These are phyloP conservation scores for Brachionichthys hirsutus DNA, from an alignment of 2,113 vertebrate genomes.

Conservation along the genomic window DNA sequence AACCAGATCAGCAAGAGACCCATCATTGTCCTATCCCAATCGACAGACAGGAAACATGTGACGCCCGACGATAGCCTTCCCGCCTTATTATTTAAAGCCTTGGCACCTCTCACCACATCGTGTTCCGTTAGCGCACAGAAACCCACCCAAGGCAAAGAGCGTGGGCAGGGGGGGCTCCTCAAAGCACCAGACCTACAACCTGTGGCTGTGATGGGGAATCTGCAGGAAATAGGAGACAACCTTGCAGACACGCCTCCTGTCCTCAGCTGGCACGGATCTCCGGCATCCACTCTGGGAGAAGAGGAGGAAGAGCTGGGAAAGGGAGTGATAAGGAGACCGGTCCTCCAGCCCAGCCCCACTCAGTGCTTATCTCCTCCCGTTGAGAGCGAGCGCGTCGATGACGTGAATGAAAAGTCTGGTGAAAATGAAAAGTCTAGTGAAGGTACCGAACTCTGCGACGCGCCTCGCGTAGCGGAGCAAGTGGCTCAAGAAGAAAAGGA, in stretches of 20 bases:
- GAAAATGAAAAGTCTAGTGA: slow-evolving; percentile 16
- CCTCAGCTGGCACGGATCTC: slow-evolving; percentile 82
- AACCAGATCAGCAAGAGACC: slow-evolving; percentile 31
- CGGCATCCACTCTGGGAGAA: slow-evolving; percentile 70
- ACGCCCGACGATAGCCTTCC: slow-evolving; percentile 55
- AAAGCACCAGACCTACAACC: slow-evolving; percentile 76
- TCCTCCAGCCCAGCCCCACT: slow-evolving; percentile 77
- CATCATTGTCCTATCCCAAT: slow-evolving; percentile 21
- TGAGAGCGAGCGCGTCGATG: slow-evolving; percentile 41
- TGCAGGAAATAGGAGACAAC: slow-evolving; percentile 67
- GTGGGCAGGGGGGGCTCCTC: slow-evolving; percentile 54
- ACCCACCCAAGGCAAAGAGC: slow-evolving; percentile 64
- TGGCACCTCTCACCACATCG: slow-evolving; percentile 56
- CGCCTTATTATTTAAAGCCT: slow-evolving; percentile 69
- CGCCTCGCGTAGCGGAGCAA: slow-evolving; percentile 30
- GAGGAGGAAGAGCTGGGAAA: slow-evolving; percentile 73
- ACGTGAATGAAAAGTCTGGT: slow-evolving; percentile 19
- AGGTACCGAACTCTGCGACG: slow-evolving; percentile 38
- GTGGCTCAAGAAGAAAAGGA: slow-evolving; percentile 48
- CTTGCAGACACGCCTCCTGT: slow-evolving; percentile 77
- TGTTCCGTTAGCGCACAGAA: slow-evolving; percentile 54
- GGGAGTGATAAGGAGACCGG: slow-evolving; percentile 71
- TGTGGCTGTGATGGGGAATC: slow-evolving; percentile 59
- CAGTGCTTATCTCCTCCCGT: slow-evolving; percentile 57
- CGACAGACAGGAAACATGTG: slow-evolving; percentile 14